Conservation (phyloP, 2,113 vertebrate genomes). For the Zosterops hypoxanthus region DNA sequence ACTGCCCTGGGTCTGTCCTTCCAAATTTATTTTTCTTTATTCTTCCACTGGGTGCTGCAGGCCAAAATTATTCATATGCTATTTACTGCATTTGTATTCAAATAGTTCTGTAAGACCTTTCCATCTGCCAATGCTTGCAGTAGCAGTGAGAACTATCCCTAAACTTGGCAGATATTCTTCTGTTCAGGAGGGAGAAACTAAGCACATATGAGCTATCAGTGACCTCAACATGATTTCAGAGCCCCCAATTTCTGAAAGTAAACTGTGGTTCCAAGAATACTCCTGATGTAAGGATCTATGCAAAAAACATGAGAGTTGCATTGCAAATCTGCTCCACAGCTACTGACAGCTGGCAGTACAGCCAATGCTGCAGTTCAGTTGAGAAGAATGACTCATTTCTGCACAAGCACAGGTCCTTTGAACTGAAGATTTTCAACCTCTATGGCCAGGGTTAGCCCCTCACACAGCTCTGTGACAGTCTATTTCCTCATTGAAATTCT, state of each 20-base stretch:
- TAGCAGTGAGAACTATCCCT: background rate
- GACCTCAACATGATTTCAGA: background rate
- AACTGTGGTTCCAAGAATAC: background rate
- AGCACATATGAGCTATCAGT: background rate
- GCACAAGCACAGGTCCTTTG: background rate
- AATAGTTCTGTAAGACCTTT: background rate
- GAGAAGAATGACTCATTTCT: background rate
- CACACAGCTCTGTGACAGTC: background rate
- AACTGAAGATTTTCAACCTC: background rate
- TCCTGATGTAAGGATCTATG: background rate
- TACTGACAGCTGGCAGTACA: background rate
- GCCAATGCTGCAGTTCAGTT: background rate
- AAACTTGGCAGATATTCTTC: background rate
- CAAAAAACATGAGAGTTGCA: fast-evolving
- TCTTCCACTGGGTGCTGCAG: background rate
- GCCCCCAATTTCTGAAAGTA: background rate
- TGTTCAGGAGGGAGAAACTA: background rate
- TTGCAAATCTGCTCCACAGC: background rate
- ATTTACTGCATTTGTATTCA: background rate
- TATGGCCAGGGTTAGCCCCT: background rate
- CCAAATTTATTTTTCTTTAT: background rate
- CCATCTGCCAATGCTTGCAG: fast-evolving
- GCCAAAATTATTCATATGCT: background rate
- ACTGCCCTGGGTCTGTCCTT: background rate
- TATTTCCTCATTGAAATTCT: conserved; percentile 40